phyloP scores from a whole-genome alignment of 2,888 invertebrate genomes.

The Unio pictorum region DNA sequence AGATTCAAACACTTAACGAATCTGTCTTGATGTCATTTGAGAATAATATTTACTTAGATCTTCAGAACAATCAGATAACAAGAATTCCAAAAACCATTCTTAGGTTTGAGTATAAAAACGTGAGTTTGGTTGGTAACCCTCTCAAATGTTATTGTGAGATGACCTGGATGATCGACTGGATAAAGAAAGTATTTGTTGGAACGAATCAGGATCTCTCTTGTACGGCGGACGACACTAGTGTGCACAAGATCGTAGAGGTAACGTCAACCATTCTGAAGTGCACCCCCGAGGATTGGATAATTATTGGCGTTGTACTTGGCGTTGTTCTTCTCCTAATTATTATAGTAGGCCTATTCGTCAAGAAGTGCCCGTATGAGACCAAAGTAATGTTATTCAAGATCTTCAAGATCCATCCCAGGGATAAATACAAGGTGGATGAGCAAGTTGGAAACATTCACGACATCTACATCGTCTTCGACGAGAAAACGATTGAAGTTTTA shows the following conservation, averaged over 20 bases:
- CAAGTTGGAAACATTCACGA: conserved; percentile 24
- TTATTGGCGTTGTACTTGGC: conserved; percentile 6
- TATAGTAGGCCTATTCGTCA: conserved; percentile 20
- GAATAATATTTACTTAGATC: conserved; percentile 5
- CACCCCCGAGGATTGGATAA: conserved; percentile 6
- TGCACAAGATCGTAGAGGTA: conserved; percentile 15
- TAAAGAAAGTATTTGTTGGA: conserved; percentile 3
- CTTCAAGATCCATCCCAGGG: conserved; percentile 23
- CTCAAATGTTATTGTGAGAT: conserved; percentile 37
- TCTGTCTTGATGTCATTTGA: no score
- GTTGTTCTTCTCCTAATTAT: conserved; percentile 10
- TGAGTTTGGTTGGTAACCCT: conserved; percentile 24
- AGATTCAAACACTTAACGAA: no score
- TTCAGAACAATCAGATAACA: conserved; percentile 13
- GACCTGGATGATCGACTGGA: conserved; percentile 39
- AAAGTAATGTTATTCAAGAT: conserved; percentile 36
- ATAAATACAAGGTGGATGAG: conserved; percentile 27
- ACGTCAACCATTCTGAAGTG: conserved; percentile 10
- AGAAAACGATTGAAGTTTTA: conserved; percentile 24
- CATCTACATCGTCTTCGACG: conserved; percentile 30
- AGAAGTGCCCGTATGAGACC: conserved; percentile 42
- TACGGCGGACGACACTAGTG: conserved; percentile 7
- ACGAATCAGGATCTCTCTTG: conserved; percentile 6
- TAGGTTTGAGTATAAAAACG: conserved; percentile 19
- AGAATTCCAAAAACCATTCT: conserved; percentile 26